A percentile compares a stretch with the other conserved stretches of the same genome.
Evolutionary conservation across 2,888 invertebrate species (phyloP).

Genomic region (Drosophila mayaguana): DNA sequence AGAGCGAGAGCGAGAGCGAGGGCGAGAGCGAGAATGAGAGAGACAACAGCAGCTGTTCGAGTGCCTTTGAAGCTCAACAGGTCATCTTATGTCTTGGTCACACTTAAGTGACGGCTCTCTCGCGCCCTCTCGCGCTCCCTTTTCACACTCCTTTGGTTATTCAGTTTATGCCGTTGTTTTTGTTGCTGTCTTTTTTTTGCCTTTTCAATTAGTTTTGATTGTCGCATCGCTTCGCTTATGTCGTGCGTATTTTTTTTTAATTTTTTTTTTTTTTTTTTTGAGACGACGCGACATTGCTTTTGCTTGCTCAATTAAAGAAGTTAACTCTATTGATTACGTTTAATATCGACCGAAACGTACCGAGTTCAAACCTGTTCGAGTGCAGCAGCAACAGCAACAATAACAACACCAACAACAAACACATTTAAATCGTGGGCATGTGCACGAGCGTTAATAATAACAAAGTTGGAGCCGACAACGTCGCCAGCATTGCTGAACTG

Average conservation of each 20-base stretch:
- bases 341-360: slow-evolving; percentile 59
- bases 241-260: slow-evolving; percentile 34
- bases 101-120: slow-evolving; percentile 32
- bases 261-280: background rate
- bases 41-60: slow-evolving; percentile 1
- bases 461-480: slow-evolving; percentile 75
- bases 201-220: slow-evolving; percentile 76
- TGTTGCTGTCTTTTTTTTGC: slow-evolving; percentile 28
- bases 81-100: slow-evolving; percentile 42
- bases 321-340: slow-evolving; percentile 78
- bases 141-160: background rate
- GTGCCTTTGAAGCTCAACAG: slow-evolving; percentile 45
- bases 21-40: background rate
- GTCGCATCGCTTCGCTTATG: slow-evolving; percentile 67
- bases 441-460: slow-evolving; percentile 75
- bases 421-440: slow-evolving; percentile 60
- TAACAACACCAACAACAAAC: slow-evolving; percentile 22
- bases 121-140: background rate
- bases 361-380: slow-evolving; percentile 71
- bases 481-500: slow-evolving; percentile 73
- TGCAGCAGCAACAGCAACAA: slow-evolving; percentile 22
- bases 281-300: slow-evolving; percentile 15
- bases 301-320: slow-evolving; percentile 75
- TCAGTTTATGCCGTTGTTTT: background rate
- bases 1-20: background rate